These are phyloP conservation scores for Ceyx cyanopectus DNA, from an alignment of 2,113 vertebrate species.

Conservation along the genomic window DNA sequence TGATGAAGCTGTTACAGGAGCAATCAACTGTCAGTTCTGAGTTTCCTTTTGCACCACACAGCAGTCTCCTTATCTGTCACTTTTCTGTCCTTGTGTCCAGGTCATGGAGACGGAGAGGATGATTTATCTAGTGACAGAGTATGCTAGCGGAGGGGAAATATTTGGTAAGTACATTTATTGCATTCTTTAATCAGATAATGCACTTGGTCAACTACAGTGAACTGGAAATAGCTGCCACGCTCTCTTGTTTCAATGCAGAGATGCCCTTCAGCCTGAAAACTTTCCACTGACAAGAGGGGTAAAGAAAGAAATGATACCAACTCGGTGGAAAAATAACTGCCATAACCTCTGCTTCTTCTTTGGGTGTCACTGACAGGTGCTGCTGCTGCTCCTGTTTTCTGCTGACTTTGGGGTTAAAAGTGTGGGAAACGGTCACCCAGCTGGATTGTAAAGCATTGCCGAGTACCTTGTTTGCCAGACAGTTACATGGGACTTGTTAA, in stretches of 20 bases:
- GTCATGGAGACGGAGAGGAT: constrained; percentile 99
- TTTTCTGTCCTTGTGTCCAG: constrained; percentile 78
- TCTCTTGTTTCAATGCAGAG: constrained; percentile 7
- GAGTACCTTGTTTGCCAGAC: background rate
- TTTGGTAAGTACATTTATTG: constrained; percentile 88
- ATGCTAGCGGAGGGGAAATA: constrained; percentile 98
- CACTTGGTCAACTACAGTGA: background rate
- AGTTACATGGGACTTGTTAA: fast-evolving
- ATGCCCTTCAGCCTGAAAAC: constrained; percentile 21
- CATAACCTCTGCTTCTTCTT: background rate
- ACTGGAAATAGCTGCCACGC: constrained; percentile 27
- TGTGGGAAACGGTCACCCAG: background rate
- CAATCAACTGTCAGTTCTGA: background rate
- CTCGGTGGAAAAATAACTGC: background rate
- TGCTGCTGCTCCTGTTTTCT: background rate
- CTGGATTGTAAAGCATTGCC: background rate
- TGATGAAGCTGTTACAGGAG: background rate
- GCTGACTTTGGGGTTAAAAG: background rate
- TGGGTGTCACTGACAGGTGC: background rate
- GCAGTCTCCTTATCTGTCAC: constrained; percentile 48
- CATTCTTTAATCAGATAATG: constrained; percentile 67
- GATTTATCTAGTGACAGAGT: constrained; percentile 99
- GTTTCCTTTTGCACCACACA: background rate
- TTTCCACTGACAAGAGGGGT: background rate
- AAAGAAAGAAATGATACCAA: background rate